phyloP scores from a whole-genome alignment of 2,113 vertebrate species.

The Proterorhinus semilunaris region DNA sequence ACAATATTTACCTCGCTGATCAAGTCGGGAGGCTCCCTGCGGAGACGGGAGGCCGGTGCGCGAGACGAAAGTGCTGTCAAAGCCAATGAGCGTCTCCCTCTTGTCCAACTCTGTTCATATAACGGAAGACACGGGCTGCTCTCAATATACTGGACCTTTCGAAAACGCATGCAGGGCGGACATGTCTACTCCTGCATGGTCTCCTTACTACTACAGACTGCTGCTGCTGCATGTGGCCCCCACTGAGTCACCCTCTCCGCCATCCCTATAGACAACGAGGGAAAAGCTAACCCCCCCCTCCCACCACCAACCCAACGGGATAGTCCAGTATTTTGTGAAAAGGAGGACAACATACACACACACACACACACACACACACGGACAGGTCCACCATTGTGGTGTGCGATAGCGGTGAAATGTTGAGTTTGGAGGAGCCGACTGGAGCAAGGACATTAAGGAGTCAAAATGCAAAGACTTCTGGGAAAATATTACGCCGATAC shows the following conservation, averaged over 20 bases:
- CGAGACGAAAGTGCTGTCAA: conserved; percentile 65
- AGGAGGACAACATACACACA: not conserved
- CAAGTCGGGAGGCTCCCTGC: conserved; percentile 55
- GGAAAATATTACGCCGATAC: no score
- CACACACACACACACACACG: not conserved
- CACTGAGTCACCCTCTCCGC: conserved; percentile 42
- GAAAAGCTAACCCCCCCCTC: conserved; percentile 18
- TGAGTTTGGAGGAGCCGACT: not conserved
- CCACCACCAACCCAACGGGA: not conserved
- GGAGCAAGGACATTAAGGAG: not conserved
- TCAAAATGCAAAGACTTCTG: no score
- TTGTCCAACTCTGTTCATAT: conserved; percentile 44
- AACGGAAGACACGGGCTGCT: conserved; percentile 56
- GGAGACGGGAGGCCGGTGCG: conserved; percentile 60
- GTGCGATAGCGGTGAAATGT: not conserved
- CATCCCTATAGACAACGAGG: conserved; percentile 29
- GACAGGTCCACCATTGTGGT: not conserved
- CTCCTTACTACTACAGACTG: conserved; percentile 46
- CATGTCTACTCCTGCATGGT: conserved; percentile 73
- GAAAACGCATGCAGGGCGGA: conserved; percentile 76
- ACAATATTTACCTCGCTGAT: conserved; percentile 67
- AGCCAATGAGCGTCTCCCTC: conserved; percentile 58
- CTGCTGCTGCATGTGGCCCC: conserved; percentile 73
- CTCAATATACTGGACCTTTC: conserved; percentile 80
- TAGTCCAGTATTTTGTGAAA: conserved; percentile 12